A percentile compares a stretch with the other conserved stretches of the same genome.
Evolutionary conservation across 2,113 vertebrate genomes (phyloP).

Genomic region (Diadophis punctatus): DNA sequence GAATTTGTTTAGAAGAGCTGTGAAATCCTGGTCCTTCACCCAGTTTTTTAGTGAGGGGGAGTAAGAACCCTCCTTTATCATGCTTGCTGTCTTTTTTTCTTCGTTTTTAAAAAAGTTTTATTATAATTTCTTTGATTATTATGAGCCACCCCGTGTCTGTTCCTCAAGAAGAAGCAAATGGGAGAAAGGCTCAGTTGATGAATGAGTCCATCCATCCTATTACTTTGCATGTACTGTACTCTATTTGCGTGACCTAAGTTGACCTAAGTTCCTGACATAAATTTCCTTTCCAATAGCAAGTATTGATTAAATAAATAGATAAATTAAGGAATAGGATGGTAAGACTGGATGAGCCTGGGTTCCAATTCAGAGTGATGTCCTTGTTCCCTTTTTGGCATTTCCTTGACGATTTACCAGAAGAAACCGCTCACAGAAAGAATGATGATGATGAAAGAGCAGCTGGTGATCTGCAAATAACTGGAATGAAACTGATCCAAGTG

Average conservation of each 20-base stretch:
- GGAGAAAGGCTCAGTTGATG: neutral
- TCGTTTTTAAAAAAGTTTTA: neutral
- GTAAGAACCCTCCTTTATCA: neutral
- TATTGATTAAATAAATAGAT: neutral
- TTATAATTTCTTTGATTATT: neutral
- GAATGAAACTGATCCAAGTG: constrained; percentile 1
- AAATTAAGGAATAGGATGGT: neutral
- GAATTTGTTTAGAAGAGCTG: neutral
- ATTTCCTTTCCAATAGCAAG: neutral
- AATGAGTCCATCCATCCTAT: neutral
- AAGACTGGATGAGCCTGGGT: neutral
- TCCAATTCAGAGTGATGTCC: neutral
- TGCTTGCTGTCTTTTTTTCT: neutral
- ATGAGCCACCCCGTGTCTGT: neutral
- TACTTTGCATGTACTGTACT: neutral
- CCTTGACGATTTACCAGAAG: neutral
- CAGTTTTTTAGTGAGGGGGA: neutral
- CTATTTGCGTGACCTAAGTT: neutral
- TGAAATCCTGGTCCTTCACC: neutral
- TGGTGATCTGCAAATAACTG: constrained; percentile 8
- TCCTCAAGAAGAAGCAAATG: neutral
- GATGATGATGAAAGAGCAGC: neutral
- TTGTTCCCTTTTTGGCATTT: neutral
- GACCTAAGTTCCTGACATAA: neutral
- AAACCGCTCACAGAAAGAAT: neutral